phyloP scores from a whole-genome alignment of 2,113 vertebrate species.

The Anser cygnoides region DNA sequence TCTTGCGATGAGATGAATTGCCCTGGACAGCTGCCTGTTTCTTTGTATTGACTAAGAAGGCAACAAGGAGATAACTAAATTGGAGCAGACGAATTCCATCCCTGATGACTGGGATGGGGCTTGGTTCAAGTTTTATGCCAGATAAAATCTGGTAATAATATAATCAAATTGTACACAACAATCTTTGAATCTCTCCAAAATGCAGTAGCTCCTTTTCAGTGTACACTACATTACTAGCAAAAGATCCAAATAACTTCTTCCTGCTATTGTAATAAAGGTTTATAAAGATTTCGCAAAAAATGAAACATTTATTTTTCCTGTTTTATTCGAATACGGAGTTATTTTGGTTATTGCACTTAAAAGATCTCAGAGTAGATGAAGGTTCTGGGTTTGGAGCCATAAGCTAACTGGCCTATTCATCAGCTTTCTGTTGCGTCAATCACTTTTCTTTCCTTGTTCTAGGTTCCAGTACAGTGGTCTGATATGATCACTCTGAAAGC shows the following conservation, averaged over 20 bases:
- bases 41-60: neutral
- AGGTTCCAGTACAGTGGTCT: conserved; percentile 92
- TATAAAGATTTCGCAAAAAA: neutral
- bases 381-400: neutral
- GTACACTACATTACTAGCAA: neutral
- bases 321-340: neutral
- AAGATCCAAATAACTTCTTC: neutral
- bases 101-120: neutral
- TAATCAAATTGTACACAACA: neutral
- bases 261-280: neutral
- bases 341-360: neutral
- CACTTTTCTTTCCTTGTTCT: neutral
- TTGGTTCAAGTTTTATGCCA: neutral
- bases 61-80: neutral
- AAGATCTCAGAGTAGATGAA: neutral
- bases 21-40: neutral
- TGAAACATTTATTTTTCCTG: neutral
- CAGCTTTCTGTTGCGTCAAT: neutral
- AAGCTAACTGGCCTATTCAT: neutral
- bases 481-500: conserved; percentile 97
- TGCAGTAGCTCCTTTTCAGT: neutral
- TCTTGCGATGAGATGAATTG: neutral
- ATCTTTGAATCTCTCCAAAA: neutral
- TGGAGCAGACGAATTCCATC: neutral
- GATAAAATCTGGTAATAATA: neutral